Percentiles rank a stretch among this genome's conserved stretches.
Evolutionary conservation across 2,113 vertebrate species (phyloP).

Genomic region (Alaudala cheleensis): DNA sequence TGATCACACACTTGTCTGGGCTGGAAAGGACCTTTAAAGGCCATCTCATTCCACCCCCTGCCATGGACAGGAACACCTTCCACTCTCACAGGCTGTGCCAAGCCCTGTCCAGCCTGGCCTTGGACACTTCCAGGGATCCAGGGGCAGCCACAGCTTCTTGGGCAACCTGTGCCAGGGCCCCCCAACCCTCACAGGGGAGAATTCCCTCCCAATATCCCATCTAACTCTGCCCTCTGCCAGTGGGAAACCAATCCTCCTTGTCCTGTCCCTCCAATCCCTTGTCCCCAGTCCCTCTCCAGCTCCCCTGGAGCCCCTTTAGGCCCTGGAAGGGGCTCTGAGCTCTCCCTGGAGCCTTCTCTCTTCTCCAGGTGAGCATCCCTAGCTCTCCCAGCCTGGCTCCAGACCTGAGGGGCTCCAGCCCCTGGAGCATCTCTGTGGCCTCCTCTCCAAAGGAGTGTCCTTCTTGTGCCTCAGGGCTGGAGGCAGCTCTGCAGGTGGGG

Average conservation of each 20-base stretch:
- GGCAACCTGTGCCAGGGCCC: not conserved
- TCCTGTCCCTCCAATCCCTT: fast-evolving
- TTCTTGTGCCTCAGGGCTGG: not conserved
- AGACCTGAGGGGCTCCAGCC: not conserved
- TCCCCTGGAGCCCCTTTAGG: not conserved
- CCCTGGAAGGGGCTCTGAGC: fast-evolving
- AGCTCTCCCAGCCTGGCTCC: not conserved
- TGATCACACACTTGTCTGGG: not conserved
- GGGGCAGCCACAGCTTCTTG: not conserved
- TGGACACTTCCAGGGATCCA: not conserved
- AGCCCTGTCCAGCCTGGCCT: fast-evolving
- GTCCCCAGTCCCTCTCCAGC: fast-evolving
- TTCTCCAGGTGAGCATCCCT: not conserved
- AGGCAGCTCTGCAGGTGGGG: not conserved
- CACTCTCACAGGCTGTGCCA: fast-evolving
- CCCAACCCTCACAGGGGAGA: fast-evolving
- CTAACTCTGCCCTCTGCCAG: fast-evolving
- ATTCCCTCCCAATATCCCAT: fast-evolving
- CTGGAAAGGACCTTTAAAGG: not conserved
- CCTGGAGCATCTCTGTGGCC: fast-evolving
- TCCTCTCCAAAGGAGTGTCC: not conserved
- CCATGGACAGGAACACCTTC: not conserved
- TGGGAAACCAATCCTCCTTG: fast-evolving
- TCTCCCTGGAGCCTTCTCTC: not conserved
- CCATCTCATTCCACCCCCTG: fast-evolving